Evolutionary conservation across 2,888 invertebrate genomes (phyloP).

Genomic region (Diarsia mendica): DNA sequence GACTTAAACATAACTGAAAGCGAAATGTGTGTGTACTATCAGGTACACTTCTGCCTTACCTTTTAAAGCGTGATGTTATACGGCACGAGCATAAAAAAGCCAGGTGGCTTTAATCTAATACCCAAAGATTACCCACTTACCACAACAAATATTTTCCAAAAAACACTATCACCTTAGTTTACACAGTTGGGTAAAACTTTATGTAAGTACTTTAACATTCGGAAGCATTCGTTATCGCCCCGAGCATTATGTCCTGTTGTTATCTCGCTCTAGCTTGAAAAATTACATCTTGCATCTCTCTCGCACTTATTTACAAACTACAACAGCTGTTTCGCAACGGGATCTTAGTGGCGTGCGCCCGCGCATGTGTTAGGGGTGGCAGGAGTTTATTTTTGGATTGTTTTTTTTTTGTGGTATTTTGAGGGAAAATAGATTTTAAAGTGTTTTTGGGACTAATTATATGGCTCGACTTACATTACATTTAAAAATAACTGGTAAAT

Average conservation of each 20-base stretch:
- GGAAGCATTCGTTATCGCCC: conserved; percentile 49
- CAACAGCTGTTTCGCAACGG: conserved; percentile 87
- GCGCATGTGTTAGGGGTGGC: conserved; percentile 71
- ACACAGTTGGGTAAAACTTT: conserved; percentile 56
- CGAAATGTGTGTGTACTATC: no score
- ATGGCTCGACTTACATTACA: not conserved
- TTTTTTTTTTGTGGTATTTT: not conserved
- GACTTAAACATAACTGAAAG: no score
- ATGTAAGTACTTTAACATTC: conserved; percentile 42
- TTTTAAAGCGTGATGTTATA: no score
- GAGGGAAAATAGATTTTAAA: conserved; percentile 4
- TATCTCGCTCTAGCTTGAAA: conserved; percentile 53
- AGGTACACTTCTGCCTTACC: no score
- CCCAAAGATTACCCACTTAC: conserved; percentile 33
- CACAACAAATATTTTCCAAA: conserved; percentile 45
- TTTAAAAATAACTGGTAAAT: not conserved
- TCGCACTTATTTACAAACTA: conserved; percentile 74
- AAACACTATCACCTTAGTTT: conserved; percentile 46
- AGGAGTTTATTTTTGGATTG: conserved; percentile 14
- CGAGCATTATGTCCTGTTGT: conserved; percentile 56
- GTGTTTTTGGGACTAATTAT: not conserved
- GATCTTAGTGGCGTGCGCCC: conserved; percentile 76
- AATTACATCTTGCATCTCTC: conserved; percentile 59
- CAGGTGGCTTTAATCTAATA: conserved; percentile 17
- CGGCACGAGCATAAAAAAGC: not conserved